A percentile compares a stretch with the other conserved stretches of the same genome.
Evolutionary conservation across 2,113 vertebrate genomes (phyloP).

Genomic region (Anoura caudifer): DNA sequence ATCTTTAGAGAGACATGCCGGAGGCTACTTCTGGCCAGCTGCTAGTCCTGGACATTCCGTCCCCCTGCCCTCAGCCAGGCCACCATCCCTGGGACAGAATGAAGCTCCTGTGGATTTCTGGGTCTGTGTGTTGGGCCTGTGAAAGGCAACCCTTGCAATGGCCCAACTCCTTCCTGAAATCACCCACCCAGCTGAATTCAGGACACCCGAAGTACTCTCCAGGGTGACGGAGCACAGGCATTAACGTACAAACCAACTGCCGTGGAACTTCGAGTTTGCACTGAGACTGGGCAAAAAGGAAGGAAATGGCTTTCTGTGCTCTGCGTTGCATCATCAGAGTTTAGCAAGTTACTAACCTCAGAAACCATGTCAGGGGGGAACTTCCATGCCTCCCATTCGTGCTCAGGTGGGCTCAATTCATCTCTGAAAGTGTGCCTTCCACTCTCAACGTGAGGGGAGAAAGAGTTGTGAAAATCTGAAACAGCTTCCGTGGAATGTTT

Average conservation of each 20-base stretch:
- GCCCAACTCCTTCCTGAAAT: constrained; percentile 74
- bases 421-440: constrained; percentile 72
- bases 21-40: constrained; percentile 69
- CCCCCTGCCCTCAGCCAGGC: background rate
- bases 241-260: constrained; percentile 84
- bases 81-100: background rate
- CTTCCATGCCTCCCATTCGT: constrained; percentile 73
- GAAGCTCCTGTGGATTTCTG: constrained; percentile 19
- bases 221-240: constrained; percentile 78
- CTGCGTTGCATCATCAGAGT: constrained; percentile 74
- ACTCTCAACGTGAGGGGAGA: constrained; percentile 69
- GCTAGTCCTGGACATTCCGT: constrained; percentile 14
- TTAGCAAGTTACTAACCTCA: constrained; percentile 80
- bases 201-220: constrained; percentile 81
- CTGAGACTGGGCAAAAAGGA: constrained; percentile 83
- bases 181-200: constrained; percentile 79
- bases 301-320: constrained; percentile 77
- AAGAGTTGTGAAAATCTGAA: constrained; percentile 52
- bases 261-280: constrained; percentile 85
- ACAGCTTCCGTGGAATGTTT: constrained; percentile 54
- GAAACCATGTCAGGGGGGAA: constrained; percentile 76
- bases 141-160: constrained; percentile 54
- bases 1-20: constrained; percentile 53
- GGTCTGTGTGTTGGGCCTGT: background rate
- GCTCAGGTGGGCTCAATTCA: constrained; percentile 73